phyloP scores from a whole-genome alignment of 2,888 invertebrate species.

The Caenorhabditis sp. region DNA sequence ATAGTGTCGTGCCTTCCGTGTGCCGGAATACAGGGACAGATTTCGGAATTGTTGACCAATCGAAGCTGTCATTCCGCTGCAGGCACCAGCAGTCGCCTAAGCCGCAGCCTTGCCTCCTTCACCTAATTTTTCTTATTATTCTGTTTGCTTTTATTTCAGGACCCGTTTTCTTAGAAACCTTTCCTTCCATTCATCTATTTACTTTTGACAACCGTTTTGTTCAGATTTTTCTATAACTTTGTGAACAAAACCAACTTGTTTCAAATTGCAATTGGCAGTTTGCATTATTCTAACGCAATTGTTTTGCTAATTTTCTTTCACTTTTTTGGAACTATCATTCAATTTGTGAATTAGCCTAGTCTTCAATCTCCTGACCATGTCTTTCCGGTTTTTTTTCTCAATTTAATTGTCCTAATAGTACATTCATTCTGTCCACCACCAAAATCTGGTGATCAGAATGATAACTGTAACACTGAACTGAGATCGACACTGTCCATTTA shows the following conservation, averaged over 20 bases:
- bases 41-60: conserved; percentile 63
- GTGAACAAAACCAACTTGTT: no score
- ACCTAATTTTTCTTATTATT: conserved; percentile 57
- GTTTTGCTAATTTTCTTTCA: no score
- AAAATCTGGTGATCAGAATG: conserved; percentile 47
- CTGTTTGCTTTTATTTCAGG: conserved; percentile 60
- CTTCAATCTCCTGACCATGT: no score
- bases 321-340: no score
- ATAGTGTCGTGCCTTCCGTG: conserved; percentile 55
- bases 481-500: conserved; percentile 8
- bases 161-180: conserved; percentile 51
- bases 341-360: no score
- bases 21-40: conserved; percentile 60
- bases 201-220: conserved; percentile 49
- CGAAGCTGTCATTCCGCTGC: conserved; percentile 55
- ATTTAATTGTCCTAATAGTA: conserved; percentile 42
- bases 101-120: conserved; percentile 27
- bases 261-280: no score
- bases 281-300: no score
- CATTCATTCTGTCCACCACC: conserved; percentile 20
- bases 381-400: conserved; percentile 32
- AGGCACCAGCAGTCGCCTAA: conserved; percentile 17
- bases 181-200: conserved; percentile 28
- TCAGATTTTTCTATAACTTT: conserved; percentile 25
- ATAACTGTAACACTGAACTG: conserved; percentile 29